Percentiles rank a stretch among this genome's conserved stretches.
Evolutionary conservation across 2,888 invertebrate species (phyloP).

Genomic region (Noctua fimbriata): DNA sequence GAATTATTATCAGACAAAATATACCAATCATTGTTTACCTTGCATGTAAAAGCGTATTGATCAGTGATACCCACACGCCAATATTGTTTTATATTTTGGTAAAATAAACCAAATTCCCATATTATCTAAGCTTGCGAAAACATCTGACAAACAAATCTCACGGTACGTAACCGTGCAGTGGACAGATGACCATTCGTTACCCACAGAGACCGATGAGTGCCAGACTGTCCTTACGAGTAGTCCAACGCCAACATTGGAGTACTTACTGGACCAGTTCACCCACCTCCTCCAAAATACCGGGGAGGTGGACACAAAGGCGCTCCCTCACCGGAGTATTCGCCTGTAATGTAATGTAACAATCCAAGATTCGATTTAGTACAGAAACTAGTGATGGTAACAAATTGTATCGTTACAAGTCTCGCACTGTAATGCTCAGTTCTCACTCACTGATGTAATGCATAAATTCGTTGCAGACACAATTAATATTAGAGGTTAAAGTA

Average conservation of each 20-base stretch:
- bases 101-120: not conserved
- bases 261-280: too few relatives aligned
- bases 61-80: not conserved
- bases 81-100: not conserved
- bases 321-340: too few relatives aligned
- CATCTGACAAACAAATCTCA: not conserved
- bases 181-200: not conserved
- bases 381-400: not conserved
- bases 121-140: not conserved
- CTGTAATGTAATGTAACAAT: too few relatives aligned
- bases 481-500: too few relatives aligned
- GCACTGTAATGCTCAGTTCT: not conserved
- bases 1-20: conserved; percentile 18
- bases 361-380: too few relatives aligned
- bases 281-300: too few relatives aligned
- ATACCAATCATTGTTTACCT: conserved; percentile 21
- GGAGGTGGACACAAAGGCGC: too few relatives aligned
- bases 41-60: not conserved
- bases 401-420: not conserved
- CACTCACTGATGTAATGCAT: not conserved
- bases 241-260: too few relatives aligned
- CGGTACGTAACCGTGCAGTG: not conserved
- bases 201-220: not conserved
- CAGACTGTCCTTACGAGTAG: too few relatives aligned
- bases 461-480: not conserved